These are phyloP conservation scores for Lordiphosa mommai DNA, from an alignment of 1,140 invertebrate species.

Conservation along the genomic window DNA sequence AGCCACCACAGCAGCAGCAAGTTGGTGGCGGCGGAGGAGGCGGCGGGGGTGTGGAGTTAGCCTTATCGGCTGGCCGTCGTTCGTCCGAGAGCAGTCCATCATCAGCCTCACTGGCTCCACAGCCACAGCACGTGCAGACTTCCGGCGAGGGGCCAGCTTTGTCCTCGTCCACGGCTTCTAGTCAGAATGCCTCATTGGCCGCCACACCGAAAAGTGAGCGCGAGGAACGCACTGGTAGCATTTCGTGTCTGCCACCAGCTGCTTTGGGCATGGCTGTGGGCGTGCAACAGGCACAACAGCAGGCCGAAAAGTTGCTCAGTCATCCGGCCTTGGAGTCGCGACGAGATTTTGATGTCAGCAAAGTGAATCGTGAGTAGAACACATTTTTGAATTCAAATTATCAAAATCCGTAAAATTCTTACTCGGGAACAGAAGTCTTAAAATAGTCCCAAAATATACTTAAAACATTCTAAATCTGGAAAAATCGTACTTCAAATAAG, in stretches of 20 bases:
- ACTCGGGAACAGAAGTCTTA: too few species aligned
- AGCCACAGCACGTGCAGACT: constrained; percentile 12
- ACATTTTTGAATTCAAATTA: constrained; percentile 20
- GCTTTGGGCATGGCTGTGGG: constrained; percentile 66
- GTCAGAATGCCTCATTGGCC: constrained; percentile 60
- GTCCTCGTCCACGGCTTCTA: constrained; percentile 62
- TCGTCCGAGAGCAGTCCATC: constrained; percentile 54
- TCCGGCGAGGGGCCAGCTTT: constrained; percentile 36
- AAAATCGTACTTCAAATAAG: too few species aligned
- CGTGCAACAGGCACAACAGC: constrained; percentile 58
- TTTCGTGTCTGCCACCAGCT: constrained; percentile 69
- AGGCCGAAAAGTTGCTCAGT: constrained; percentile 61
- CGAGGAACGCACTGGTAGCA: constrained; percentile 51
- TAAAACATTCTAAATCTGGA: too few species aligned
- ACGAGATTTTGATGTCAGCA: constrained; percentile 71
- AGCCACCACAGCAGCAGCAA: constrained; percentile 33
- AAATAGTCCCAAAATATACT: too few species aligned
- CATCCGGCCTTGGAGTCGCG: constrained; percentile 64
- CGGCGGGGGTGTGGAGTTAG: constrained; percentile 2
- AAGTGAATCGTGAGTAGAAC: constrained; percentile 76
- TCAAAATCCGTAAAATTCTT: too few species aligned
- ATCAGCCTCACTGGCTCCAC: constrained; percentile 19
- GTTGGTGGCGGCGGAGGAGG: not conserved
- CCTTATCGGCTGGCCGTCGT: constrained; percentile 42
- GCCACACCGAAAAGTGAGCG: constrained; percentile 61